phyloP scores from a whole-genome alignment of 2,113 vertebrate species.

The Neopipo cinnamomea region DNA sequence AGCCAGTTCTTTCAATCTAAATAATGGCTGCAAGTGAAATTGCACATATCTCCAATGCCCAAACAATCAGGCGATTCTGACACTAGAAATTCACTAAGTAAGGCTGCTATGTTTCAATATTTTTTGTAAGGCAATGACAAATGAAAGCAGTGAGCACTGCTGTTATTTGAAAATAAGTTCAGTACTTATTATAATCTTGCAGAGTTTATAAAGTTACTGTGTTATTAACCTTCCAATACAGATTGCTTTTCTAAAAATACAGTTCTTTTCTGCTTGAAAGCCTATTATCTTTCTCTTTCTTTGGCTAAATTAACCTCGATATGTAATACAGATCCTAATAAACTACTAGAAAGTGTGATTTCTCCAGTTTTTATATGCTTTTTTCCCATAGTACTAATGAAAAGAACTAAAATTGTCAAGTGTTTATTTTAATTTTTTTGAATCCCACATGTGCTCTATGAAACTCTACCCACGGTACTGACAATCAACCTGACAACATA shows the following conservation, averaged over 20 bases:
- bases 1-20: not conserved
- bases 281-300: not conserved
- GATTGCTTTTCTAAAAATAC: constrained; percentile 29
- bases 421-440: constrained; percentile 36
- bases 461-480: constrained; percentile 38
- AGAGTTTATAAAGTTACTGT: constrained; percentile 5
- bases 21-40: not conserved
- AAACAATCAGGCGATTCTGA: not conserved
- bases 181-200: not conserved
- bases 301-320: not conserved
- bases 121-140: not conserved
- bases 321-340: not conserved
- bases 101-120: not conserved
- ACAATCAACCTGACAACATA: constrained; percentile 63
- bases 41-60: not conserved
- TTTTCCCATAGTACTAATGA: not conserved
- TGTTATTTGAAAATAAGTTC: constrained; percentile 14
- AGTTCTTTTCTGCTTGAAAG: not conserved
- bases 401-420: not conserved
- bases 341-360: not conserved
- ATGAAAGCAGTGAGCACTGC: not conserved
- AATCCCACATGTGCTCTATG: not conserved
- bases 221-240: not conserved
- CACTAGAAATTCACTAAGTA: not conserved
- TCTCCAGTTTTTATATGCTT: not conserved